Evolutionary conservation across 1,140 invertebrate genomes (phyloP), one percentile per base, ranked within the genome.

Genomic region (Theocolax elegans): DNA sequence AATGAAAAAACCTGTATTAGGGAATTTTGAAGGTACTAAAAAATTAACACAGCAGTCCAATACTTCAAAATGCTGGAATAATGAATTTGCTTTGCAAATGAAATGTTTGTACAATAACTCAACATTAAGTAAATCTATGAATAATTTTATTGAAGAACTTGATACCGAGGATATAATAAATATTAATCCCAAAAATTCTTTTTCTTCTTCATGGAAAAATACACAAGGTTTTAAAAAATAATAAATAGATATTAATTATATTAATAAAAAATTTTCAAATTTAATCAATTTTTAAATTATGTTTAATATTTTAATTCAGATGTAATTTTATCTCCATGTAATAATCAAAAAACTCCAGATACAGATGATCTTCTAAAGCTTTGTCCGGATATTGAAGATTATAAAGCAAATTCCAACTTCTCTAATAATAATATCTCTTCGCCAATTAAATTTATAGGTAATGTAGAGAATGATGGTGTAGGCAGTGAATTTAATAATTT

Each of bases 401-500:
- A 51, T 35, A 54, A 17, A 31, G 17, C n/a, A n/a, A n/a, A n/a
- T n/a, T n/a, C n/a, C n/a, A n/a, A n/a, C n/a, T n/a, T n/a, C n/a
- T n/a, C n/a, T n/a, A n/a, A 51, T 25, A 60, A 58, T 42, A 7
- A 54, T 44, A 60, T 23, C 31, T 78, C 83, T 10, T 80, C 83
- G 35, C 85, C 85, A 65, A 89, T 89, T 0, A 87, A 88, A 68
- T 93, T 93, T 73, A 87, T 89, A 74, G 88, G 89, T 0, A 89
- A 92, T 76, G 90, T 91, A 23, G 88, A 89, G 75, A 94, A 95
- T 80, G 92, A 94, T 84, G 93, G 92, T 9, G 85, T 88, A 1
- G 92, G 91, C 66, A 90, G 89, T 7, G 91, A 94, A 82, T 95
- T 95, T 79, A 90, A 93, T 83, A 89, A 91, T 1, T 80, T 86